Conservation (phyloP, 1,140 invertebrate genomes). For the Antheraea mylitta region DNA sequence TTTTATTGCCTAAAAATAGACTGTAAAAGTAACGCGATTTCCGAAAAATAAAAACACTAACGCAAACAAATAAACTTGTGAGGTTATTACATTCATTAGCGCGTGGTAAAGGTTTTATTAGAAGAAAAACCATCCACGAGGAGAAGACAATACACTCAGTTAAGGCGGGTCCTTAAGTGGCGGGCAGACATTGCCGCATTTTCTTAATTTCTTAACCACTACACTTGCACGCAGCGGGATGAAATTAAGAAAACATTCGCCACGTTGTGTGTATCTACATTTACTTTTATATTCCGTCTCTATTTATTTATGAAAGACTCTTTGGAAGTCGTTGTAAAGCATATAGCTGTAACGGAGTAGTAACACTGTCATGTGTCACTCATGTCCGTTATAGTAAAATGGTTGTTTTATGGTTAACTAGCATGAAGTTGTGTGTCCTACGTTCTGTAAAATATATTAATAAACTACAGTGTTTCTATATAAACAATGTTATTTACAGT, state of each 20-base stretch:
- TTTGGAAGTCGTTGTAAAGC: not conserved
- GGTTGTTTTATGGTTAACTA: too few species aligned
- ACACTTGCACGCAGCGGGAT: conserved; percentile 55
- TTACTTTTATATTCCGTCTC: not conserved
- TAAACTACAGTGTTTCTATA: too few species aligned
- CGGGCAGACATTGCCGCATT: conserved; percentile 51
- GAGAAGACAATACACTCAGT: conserved; percentile 42
- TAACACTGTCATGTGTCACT: too few species aligned
- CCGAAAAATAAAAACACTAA: conserved; percentile 11
- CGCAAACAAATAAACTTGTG: conserved; percentile 24
- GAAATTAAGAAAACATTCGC: conserved; percentile 75
- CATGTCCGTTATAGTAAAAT: too few species aligned
- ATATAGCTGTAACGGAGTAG: too few species aligned
- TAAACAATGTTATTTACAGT: too few species aligned
- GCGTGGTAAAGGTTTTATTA: conserved; percentile 57
- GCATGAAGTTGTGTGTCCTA: too few species aligned
- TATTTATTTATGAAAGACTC: not conserved
- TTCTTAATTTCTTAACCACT: conserved; percentile 73
- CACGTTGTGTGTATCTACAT: conserved; percentile 38
- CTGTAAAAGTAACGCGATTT: too few species aligned
- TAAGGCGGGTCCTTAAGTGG: conserved; percentile 40
- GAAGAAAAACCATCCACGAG: conserved; percentile 40
- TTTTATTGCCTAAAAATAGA: too few species aligned
- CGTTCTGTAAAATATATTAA: too few species aligned
- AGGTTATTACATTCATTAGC: conserved; percentile 54